A percentile compares a stretch with the other conserved stretches of the same genome.
Evolutionary conservation across 2,797 vertebrate species (phyloP).

Genomic region (Gallirallus australis): DNA sequence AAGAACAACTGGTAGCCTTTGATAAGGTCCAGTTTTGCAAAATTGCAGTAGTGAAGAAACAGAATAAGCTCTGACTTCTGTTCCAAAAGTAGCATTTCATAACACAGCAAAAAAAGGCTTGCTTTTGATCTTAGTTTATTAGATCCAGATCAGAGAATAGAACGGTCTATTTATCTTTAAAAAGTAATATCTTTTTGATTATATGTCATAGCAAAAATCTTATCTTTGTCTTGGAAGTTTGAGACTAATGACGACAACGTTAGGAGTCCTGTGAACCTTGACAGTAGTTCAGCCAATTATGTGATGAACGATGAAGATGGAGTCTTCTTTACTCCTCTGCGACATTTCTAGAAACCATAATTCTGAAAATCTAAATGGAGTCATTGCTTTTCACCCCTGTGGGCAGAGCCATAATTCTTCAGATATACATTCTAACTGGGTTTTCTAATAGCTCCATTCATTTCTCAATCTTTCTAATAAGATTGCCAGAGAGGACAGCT

Average conservation of each 20-base stretch:
- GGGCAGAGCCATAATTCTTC: conserved; percentile 56
- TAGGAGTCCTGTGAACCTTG: conserved; percentile 38
- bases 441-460: conserved; percentile 43
- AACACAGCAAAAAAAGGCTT: not conserved
- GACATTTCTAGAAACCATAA: conserved; percentile 17
- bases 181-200: conserved; percentile 71
- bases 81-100: conserved; percentile 36
- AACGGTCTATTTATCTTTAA: conserved; percentile 54
- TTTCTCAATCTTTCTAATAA: conserved; percentile 59
- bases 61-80: conserved; percentile 11
- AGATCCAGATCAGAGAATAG: conserved; percentile 46
- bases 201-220: conserved; percentile 55
- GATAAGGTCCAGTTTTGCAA: not conserved
- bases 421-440: conserved; percentile 25
- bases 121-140: conserved; percentile 58
- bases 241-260: conserved; percentile 52
- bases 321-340: not conserved
- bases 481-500: conserved; percentile 44
- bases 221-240: conserved; percentile 49
- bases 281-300: conserved; percentile 64
- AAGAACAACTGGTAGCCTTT: not conserved
- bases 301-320: conserved; percentile 50
- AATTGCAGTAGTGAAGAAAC: not conserved
- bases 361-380: conserved; percentile 56
- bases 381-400: conserved; percentile 25